Conservation (phyloP, 2,797 vertebrate species). For the Sphenodon punctatus region DNA sequence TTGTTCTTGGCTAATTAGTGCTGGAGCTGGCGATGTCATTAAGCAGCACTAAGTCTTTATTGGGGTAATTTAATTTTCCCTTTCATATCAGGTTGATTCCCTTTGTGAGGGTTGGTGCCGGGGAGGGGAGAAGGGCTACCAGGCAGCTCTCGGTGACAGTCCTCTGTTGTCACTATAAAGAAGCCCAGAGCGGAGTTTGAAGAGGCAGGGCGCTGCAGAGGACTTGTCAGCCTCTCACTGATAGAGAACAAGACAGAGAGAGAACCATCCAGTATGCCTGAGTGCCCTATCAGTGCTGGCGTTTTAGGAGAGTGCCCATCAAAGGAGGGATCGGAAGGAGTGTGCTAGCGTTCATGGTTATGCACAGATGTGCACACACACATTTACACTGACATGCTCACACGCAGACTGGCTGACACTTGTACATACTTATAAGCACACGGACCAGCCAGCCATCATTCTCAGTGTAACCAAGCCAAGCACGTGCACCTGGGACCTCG, state of each 20-base stretch:
- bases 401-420: too few relatives aligned
- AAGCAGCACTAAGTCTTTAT: constrained; percentile 70
- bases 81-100: constrained; percentile 74
- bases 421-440: too few relatives aligned
- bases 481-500: too few relatives aligned
- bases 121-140: constrained; percentile 11
- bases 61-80: constrained; percentile 75
- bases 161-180: constrained; percentile 71
- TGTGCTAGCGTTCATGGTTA: background rate
- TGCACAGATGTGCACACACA: too few relatives aligned
- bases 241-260: background rate
- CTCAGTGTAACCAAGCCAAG: too few relatives aligned
- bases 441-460: too few relatives aligned
- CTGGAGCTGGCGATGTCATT: constrained; percentile 74
- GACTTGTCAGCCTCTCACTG: constrained; percentile 38
- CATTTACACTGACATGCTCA: too few relatives aligned
- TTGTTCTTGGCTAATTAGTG: constrained; percentile 71
- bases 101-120: constrained; percentile 69
- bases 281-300: background rate
- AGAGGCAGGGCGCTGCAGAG: constrained; percentile 40
- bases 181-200: constrained; percentile 56
- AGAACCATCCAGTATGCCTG: background rate
- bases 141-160: constrained; percentile 39
- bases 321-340: background rate
- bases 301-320: background rate